Base-by-base conservation (phyloP, 1,140 invertebrate species). In the Pissodes strobi region DNA sequence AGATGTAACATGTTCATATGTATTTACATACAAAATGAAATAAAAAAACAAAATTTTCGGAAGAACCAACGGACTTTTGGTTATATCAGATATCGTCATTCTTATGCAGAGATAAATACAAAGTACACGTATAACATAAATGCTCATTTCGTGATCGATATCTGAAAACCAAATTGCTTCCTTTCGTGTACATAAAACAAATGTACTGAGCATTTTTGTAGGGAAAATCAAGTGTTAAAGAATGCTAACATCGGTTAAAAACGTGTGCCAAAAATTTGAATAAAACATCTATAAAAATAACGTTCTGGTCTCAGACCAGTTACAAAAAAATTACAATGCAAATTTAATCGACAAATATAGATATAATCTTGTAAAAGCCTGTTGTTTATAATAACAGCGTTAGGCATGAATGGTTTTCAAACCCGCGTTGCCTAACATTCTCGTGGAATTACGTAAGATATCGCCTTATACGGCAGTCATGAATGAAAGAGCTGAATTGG, bases 381-480 rank as follows among this genome's bases (percentile, higher is more conserved):
- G 27, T 60, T 49, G 43, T 48, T 48, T 49, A 49, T 60, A 60
- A n/a, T 49, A 21, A 23, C 57, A 37, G 43, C 27, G 27, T 37
- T 60, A 60, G 57, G 49, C 57, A 60, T 60, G 57, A 60, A 60
- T 60, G 57, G 45, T 13, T 60, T 39, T 60, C 45, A n/a, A 60
- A 18, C 13, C 45, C 39, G 43, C 17, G 27, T 60, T 60, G 43
- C 12, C 21, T 18, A 49, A 60, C 41, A 38, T 48, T 60, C 57
- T 60, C 39, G 43, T 23, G 27, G 57, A 49, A 60, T 60, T 60
- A 17, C 57, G 57, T 60, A 60, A 60, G 57, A 45, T 23, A 18
- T 60, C 27, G 18, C 57, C 45, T 34, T 60, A 60, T n/a, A 60
- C 49, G 57, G 57, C 15, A 57, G 18, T 21, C 39, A 45, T 57